Evolutionary conservation across 2,797 vertebrate genomes (phyloP).

Genomic region (Acestrorhynchus altus): DNA sequence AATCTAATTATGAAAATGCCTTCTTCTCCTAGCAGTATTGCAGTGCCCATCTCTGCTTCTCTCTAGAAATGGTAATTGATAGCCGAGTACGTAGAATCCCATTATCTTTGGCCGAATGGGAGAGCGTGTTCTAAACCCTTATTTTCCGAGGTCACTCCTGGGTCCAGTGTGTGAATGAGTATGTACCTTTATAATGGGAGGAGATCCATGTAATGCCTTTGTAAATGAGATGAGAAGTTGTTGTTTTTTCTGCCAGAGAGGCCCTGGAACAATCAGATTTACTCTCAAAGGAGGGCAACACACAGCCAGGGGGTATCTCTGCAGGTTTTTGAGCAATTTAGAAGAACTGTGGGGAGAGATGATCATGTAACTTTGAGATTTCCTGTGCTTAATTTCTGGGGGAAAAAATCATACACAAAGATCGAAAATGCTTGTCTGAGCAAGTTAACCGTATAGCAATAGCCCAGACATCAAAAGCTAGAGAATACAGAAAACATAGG

Average conservation of each 20-base stretch:
- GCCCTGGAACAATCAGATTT: slow-evolving; percentile 41
- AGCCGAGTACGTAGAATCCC: slow-evolving; percentile 70
- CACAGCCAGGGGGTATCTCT: slow-evolving; percentile 5
- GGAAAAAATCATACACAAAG: no score
- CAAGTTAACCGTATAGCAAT: no score
- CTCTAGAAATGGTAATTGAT: slow-evolving; percentile 76
- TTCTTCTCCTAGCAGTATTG: slow-evolving; percentile 49
- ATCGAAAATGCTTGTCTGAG: no score
- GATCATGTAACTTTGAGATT: neutral
- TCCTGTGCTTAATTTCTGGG: no score
- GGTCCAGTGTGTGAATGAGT: slow-evolving; percentile 65
- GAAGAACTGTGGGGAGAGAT: neutral
- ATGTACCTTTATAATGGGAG: slow-evolving; percentile 65
- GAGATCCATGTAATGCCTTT: slow-evolving; percentile 66
- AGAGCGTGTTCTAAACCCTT: slow-evolving; percentile 74
- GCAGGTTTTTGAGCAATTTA: slow-evolving; percentile 1
- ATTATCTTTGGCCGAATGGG: slow-evolving; percentile 77
- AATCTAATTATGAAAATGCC: slow-evolving; percentile 75
- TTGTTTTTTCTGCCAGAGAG: slow-evolving; percentile 47
- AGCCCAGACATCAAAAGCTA: no score
- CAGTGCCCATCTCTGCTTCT: slow-evolving; percentile 36
- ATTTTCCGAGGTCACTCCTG: slow-evolving; percentile 60
- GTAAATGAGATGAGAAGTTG: slow-evolving; percentile 62
- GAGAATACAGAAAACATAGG: no score
- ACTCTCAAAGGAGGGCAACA: slow-evolving; percentile 40